Base-by-base conservation (phyloP, 1,140 invertebrate genomes). In the Sarcophaga bullata region DNA sequence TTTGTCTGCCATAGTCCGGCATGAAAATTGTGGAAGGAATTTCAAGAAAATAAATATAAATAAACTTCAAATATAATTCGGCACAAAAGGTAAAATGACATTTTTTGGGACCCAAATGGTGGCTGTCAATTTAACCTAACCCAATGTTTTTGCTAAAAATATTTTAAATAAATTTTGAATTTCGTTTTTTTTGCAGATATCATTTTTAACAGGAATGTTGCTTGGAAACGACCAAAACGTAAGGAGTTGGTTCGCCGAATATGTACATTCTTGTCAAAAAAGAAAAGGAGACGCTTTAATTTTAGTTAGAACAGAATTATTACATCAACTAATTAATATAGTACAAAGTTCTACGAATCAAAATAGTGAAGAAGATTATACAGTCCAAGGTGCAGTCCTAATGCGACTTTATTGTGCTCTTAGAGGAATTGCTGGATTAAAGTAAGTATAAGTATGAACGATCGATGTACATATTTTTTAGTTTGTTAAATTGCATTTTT, bases 191-290 rank as follows among this genome's bases (percentile, higher is more conserved):
- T 86, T 89, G 11, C 84, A 93, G 92, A 92, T 98, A 10, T 95
- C 97, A 11, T 99, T 98, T 91, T 93, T 98, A 37, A 97, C 96
- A 80, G 97, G 97, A 9, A 91, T 99, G 50, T 91, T 99, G 81
- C 91, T 98, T 49, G 97, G 97, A 17, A 97, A 95, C 87, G 97
- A 99, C 91, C 95, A 97, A 86, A 94, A 94, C 84, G 94, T 97
- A 0, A 93, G 97, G 85, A 95, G 94, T 83, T 99, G 97, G 97
- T 98, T 99, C 89, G 95, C 96, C 0, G 93, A 95, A 85, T 99
- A 97, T 88, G 94, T 98, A 52, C 93, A 97, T 84, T 96, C 95
- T 87, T 95, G 96, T 5, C 97, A 98, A 87, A 98, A 98, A 92
- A 92, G 95, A 73, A 97, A 96, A 88, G 93, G 94, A 46, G 96